Evolutionary conservation across 2,113 vertebrate genomes (phyloP), one percentile per base, ranked within the genome.

Genomic region (Muntiacus muntjak): DNA sequence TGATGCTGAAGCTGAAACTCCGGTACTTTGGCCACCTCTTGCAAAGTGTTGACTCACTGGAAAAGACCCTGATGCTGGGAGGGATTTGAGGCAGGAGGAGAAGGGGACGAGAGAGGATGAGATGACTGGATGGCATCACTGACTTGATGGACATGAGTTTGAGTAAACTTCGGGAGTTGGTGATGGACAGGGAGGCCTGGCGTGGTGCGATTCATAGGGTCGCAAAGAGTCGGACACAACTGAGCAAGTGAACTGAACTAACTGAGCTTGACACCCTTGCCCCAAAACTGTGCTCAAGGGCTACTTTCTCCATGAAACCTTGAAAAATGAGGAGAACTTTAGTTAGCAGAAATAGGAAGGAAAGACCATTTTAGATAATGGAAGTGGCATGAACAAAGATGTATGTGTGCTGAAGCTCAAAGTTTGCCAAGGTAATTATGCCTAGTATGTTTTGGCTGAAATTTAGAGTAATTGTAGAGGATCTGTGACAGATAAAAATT

Each of bases 401-500:
- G 17, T 71, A 15, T 62, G 50, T 97, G 43, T 94, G 25, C 71
- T 93, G 52, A 87, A 95, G 14, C 84, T 89, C 62, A 60, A 85
- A 74, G 52, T 94, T 89, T 95, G 91, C 82, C 85, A 97, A 85
- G 23, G 25, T 81, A 91, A 76, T 93, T 96, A 89, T 86, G 76
- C 90, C 64, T 96, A 54, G 67, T 96, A 67, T 67, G 17, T 94
- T 97, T 89, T 96, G 83, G 40, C 78, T 95, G 60, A 95, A 89
- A 93, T 91, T 88, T 91, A 97, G 43, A 67, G n/a, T 91, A 93
- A 95, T 26, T n/a, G 2, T 96, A 57, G 50, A 87, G 13, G 33
- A 87, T 97, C 78, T 52, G 5, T 85, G n/a, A 86, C 19, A 91
- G 87, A 86, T 54, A 95, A 82, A 82, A 91, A 30, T 93, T 91